phyloP scores from a whole-genome alignment of 2,888 invertebrate genomes.

The Esperia sulphurella region DNA sequence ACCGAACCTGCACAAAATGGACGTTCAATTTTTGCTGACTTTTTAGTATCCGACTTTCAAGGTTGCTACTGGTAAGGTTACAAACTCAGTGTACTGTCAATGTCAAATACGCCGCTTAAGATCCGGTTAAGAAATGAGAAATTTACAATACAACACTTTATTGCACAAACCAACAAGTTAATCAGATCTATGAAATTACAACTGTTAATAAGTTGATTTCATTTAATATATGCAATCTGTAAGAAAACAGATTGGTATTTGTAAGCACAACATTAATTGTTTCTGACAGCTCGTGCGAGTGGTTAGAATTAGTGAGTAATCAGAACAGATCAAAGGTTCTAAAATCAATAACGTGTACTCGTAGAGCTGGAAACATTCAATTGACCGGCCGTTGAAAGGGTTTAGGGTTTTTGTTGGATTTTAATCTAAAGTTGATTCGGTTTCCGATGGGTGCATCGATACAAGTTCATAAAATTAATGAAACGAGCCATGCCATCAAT shows the following conservation, averaged over 20 bases:
- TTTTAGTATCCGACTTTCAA: no score
- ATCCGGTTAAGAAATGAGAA: no score
- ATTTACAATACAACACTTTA: no score
- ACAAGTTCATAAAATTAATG: slow-evolving; percentile 7
- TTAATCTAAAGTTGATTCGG: slow-evolving; percentile 59
- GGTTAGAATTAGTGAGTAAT: slow-evolving; percentile 32
- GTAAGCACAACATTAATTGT: not conserved
- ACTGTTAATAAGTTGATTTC: no score
- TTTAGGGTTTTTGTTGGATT: slow-evolving; percentile 57
- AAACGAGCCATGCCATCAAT: slow-evolving; percentile 9
- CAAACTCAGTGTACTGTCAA: no score
- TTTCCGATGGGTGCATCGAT: slow-evolving; percentile 17
- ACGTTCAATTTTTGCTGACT: no score
- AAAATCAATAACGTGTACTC: slow-evolving; percentile 59
- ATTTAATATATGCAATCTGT: no score
- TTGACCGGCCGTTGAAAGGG: slow-evolving; percentile 55
- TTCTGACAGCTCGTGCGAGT: slow-evolving; percentile 11
- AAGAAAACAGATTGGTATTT: not conserved
- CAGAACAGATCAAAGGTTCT: slow-evolving; percentile 57
- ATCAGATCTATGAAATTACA: no score
- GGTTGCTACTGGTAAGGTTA: no score
- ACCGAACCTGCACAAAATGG: no score
- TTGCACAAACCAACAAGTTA: no score
- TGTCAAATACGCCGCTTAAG: no score
- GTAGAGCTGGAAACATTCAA: slow-evolving; percentile 59